A percentile compares a stretch with the other conserved stretches of the same genome.
Evolutionary conservation across 2,113 vertebrate genomes (phyloP).

Genomic region (Notothenia rossii): DNA sequence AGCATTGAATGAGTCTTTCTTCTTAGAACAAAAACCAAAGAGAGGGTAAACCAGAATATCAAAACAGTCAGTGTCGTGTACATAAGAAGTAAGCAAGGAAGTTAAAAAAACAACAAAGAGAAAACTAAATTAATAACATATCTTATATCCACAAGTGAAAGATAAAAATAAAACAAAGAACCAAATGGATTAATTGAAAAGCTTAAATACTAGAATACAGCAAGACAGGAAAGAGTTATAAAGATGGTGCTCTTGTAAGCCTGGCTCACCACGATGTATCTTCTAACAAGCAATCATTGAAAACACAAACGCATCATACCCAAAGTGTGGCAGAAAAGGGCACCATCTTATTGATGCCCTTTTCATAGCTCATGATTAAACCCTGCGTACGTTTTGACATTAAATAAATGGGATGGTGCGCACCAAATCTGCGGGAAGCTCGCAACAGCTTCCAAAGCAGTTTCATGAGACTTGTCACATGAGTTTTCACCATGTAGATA

Average conservation of each 20-base stretch:
- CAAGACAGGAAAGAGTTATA: conserved; percentile 5
- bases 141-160: background rate
- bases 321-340: conserved; percentile 56
- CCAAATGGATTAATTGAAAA: conserved; percentile 6
- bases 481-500: background rate
- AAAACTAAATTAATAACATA: background rate
- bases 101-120: background rate
- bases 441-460: conserved; percentile 9
- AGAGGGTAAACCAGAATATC: background rate
- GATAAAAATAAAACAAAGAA: background rate
- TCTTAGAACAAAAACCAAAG: background rate
- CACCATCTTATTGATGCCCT: conserved; percentile 53
- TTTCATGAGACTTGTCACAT: conserved; percentile 12
- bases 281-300: conserved; percentile 55
- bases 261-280: conserved; percentile 51
- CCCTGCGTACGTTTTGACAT: conserved; percentile 47
- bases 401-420: conserved; percentile 35
- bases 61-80: background rate
- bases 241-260: conserved; percentile 5
- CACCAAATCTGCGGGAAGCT: conserved; percentile 13
- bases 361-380: conserved; percentile 60
- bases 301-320: conserved; percentile 64
- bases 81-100: background rate
- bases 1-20: background rate
- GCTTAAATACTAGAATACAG: background rate